A percentile compares a stretch with the other conserved stretches of the same genome.
Evolutionary conservation across 2,888 invertebrate genomes (phyloP).

Genomic region (Drosophila quinaria): DNA sequence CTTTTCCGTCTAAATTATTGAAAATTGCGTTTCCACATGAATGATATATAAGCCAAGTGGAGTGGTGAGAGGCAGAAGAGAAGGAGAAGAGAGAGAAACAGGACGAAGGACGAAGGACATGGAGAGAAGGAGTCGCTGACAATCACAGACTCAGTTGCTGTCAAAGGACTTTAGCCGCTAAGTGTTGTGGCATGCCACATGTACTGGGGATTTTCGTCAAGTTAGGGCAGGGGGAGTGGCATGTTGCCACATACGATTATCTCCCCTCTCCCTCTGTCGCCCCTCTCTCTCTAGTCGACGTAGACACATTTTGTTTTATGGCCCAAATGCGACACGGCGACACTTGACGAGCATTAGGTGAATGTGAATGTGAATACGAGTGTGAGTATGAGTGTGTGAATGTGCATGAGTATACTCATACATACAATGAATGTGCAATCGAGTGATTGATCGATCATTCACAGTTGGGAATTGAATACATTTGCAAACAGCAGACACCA

Average conservation of each 20-base stretch:
- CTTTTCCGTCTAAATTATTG: slow-evolving; percentile 63
- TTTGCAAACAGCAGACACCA: slow-evolving; percentile 19
- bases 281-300: slow-evolving; percentile 4
- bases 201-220: slow-evolving; percentile 12
- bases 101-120: neutral
- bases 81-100: neutral
- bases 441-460: slow-evolving; percentile 63
- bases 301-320: slow-evolving; percentile 56
- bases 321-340: slow-evolving; percentile 43
- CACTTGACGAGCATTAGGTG: slow-evolving; percentile 46
- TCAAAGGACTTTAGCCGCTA: slow-evolving; percentile 60
- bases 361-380: slow-evolving; percentile 6
- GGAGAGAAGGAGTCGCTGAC: slow-evolving; percentile 18
- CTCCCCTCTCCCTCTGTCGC: slow-evolving; percentile 4
- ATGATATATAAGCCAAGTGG: slow-evolving; percentile 66
- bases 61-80: neutral
- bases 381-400: slow-evolving; percentile 1
- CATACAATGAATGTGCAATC: slow-evolving; percentile 46
- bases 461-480: slow-evolving; percentile 40
- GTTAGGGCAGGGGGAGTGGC: neutral
- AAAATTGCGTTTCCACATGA: slow-evolving; percentile 65
- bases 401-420: slow-evolving; percentile 8
- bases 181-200: slow-evolving; percentile 57
- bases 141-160: slow-evolving; percentile 56
- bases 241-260: slow-evolving; percentile 45